Evolutionary conservation across 2,888 invertebrate genomes (phyloP).

Genomic region (Melieria picta): DNA sequence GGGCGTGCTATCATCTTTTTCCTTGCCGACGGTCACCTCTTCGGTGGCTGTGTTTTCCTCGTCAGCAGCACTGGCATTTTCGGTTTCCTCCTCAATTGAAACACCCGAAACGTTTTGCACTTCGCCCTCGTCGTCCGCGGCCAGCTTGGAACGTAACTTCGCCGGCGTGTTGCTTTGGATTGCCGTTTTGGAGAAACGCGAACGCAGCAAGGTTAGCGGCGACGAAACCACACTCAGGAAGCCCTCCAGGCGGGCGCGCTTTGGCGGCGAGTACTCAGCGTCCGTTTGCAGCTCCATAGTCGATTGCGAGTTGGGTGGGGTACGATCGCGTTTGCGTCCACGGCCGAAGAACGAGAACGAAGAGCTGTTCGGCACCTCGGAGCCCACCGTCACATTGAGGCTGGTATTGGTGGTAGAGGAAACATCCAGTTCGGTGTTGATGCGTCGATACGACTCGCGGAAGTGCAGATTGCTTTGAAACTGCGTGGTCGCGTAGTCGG

Average conservation of each 20-base stretch:
- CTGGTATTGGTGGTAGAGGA: constrained; percentile 58
- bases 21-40: constrained; percentile 49
- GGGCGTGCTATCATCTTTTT: constrained; percentile 36
- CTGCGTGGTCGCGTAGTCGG: constrained; percentile 52
- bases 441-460: constrained; percentile 57
- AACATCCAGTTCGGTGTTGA: constrained; percentile 60
- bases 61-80: constrained; percentile 13
- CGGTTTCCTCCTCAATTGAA: constrained; percentile 49
- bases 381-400: constrained; percentile 64
- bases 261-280: constrained; percentile 59
- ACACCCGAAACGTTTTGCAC: constrained; percentile 60
- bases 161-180: constrained; percentile 57
- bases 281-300: constrained; percentile 54
- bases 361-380: constrained; percentile 60
- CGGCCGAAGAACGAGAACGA: constrained; percentile 62
- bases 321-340: constrained; percentile 62
- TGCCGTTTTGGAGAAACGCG: constrained; percentile 57
- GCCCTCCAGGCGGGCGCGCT: constrained; percentile 59
- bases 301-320: constrained; percentile 53
- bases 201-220: constrained; percentile 60
- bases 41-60: constrained; percentile 39
- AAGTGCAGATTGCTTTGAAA: constrained; percentile 50
- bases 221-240: constrained; percentile 59
- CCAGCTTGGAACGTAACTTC: constrained; percentile 47
- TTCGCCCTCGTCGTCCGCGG: constrained; percentile 50